These are phyloP conservation scores for Octodon degus DNA, from an alignment of 2,113 vertebrate genomes.

Conservation along the genomic window DNA sequence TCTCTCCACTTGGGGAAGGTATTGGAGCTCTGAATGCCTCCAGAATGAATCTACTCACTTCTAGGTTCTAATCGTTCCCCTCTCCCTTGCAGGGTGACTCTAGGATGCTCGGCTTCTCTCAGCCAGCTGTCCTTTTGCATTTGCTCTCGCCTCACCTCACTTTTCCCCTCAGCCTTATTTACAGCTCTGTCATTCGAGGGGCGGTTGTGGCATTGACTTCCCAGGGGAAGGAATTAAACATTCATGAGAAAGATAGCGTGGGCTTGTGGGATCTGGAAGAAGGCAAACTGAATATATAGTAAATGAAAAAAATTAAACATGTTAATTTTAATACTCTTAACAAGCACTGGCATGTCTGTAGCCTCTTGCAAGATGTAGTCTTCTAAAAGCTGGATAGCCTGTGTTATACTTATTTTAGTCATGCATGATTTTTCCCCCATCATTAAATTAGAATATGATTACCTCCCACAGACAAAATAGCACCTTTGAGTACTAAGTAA, in stretches of 20 bases:
- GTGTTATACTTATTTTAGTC: constrained; percentile 80
- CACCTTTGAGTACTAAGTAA: constrained; percentile 80
- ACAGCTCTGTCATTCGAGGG: constrained; percentile 62
- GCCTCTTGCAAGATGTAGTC: constrained; percentile 78
- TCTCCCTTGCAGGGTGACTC: constrained; percentile 41
- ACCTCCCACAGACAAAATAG: constrained; percentile 79
- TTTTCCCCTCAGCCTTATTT: constrained; percentile 67
- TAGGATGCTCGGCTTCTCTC: constrained; percentile 32
- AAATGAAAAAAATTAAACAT: constrained; percentile 79
- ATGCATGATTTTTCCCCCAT: constrained; percentile 70
- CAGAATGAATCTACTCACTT: constrained; percentile 42
- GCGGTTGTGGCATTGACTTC: constrained; percentile 44
- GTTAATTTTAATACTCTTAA: constrained; percentile 81
- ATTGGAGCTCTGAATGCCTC: constrained; percentile 60
- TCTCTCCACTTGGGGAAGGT: constrained; percentile 55
- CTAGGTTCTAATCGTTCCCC: constrained; percentile 49
- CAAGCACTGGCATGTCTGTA: constrained; percentile 42
- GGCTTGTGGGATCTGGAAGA: constrained; percentile 72
- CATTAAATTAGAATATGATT: constrained; percentile 84
- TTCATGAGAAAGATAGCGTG: constrained; percentile 73
- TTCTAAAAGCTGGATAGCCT: constrained; percentile 71
- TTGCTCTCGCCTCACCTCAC: constrained; percentile 51
- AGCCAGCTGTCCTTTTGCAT: constrained; percentile 64
- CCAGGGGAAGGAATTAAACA: constrained; percentile 64
- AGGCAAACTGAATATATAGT: constrained; percentile 68